phyloP scores from a whole-genome alignment of 2,888 invertebrate species.

The Dasysyrphus tricinctus region DNA sequence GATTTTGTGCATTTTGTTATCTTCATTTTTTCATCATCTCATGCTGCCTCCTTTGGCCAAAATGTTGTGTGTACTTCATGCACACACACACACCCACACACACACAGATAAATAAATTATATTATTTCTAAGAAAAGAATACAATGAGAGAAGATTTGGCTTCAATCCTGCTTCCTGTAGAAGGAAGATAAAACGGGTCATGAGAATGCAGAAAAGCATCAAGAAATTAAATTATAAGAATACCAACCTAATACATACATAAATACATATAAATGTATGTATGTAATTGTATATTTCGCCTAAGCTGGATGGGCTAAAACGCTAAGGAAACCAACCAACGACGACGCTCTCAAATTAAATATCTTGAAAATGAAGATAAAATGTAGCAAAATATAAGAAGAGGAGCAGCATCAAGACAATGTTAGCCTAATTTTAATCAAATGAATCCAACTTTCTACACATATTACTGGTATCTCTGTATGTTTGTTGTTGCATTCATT shows the following conservation, averaged over 20 bases:
- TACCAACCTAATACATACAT: neutral
- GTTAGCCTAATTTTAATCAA: conserved; percentile 32
- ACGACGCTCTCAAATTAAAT: conserved; percentile 52
- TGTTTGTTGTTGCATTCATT: neutral
- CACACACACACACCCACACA: neutral
- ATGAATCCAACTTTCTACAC: conserved; percentile 53
- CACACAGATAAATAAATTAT: conserved; percentile 1
- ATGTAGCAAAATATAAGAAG: neutral
- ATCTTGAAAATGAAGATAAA: conserved; percentile 3
- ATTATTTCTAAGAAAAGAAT: conserved; percentile 26
- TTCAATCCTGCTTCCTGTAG: conserved; percentile 52
- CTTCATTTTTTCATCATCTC: conserved; percentile 34
- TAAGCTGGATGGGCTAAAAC: conserved; percentile 29
- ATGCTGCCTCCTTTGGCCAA: neutral
- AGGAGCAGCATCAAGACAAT: neutral
- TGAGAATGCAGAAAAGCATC: conserved; percentile 61
- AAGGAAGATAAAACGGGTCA: conserved; percentile 56
- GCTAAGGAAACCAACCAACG: conserved; percentile 4
- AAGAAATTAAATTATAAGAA: conserved; percentile 66
- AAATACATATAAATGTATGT: neutral
- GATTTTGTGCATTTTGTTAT: conserved; percentile 48
- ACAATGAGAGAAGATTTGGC: conserved; percentile 53
- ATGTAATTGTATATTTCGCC: neutral
- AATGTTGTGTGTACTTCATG: neutral
- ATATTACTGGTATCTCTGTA: conserved; percentile 28